These are phyloP conservation scores for Myotis pilosus DNA, from an alignment of 2,797 vertebrate species.

Conservation along the genomic window DNA sequence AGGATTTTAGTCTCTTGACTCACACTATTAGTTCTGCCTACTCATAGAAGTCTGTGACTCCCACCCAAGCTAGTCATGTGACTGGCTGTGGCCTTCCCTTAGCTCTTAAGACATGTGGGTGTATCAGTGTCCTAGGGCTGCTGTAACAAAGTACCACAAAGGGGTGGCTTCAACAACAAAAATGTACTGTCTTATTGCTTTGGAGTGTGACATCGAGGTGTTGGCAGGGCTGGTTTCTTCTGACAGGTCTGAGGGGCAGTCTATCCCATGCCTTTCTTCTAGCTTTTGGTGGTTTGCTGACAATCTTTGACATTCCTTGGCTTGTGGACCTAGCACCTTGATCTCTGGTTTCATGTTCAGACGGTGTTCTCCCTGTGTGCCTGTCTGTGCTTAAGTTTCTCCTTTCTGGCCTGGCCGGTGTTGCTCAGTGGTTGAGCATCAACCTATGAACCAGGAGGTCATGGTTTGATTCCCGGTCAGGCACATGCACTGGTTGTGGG, in stretches of 20 bases:
- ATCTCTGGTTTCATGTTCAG: neutral
- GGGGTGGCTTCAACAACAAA: neutral
- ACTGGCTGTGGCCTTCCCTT: neutral
- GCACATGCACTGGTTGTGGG: too few relatives aligned
- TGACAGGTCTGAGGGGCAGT: neutral
- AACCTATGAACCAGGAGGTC: too few relatives aligned
- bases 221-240: neutral
- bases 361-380: neutral
- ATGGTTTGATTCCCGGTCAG: too few relatives aligned
- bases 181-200: neutral
- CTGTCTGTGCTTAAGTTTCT: neutral
- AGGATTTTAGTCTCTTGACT: slow-evolving; percentile 21
- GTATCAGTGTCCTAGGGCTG: neutral
- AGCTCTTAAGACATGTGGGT: neutral
- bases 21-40: neutral
- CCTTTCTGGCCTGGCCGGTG: neutral
- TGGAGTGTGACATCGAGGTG: neutral
- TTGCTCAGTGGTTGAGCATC: too few relatives aligned
- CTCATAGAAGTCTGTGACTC: neutral
- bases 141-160: neutral
- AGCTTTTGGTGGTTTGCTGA: neutral
- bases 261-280: neutral
- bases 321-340: neutral
- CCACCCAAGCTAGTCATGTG: neutral
- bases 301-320: neutral